These are phyloP conservation scores for Stegastes partitus DNA, from an alignment of 2,113 vertebrate genomes.

Conservation along the genomic window DNA sequence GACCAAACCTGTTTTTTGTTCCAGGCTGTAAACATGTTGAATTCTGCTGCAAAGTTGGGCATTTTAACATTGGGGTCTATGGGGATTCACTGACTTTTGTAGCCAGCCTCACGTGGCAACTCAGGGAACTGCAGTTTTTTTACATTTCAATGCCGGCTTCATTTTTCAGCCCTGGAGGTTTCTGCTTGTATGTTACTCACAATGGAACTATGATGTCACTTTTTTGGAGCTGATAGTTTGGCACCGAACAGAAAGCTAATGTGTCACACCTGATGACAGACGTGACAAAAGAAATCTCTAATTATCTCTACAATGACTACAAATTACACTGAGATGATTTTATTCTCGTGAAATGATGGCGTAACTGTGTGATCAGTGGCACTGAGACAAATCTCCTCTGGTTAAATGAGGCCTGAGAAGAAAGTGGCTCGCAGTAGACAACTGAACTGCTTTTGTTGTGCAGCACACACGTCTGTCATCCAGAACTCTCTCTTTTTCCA, in stretches of 20 bases:
- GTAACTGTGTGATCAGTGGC: background rate
- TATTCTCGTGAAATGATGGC: constrained; percentile 7
- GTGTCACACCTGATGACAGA: background rate
- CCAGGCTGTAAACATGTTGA: no score
- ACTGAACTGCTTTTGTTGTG: constrained; percentile 45
- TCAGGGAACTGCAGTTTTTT: no score
- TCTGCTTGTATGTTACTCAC: no score
- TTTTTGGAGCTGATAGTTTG: no score
- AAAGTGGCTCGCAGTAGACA: constrained; percentile 24
- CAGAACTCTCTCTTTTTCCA: constrained; percentile 55
- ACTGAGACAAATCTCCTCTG: constrained; percentile 2
- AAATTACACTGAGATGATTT: constrained; percentile 1
- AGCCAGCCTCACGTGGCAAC: no score
- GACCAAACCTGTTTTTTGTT: no score
- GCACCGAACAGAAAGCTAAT: background rate
- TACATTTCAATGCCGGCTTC: no score
- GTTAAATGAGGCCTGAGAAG: constrained; percentile 24
- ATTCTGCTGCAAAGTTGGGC: no score
- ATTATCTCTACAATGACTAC: constrained; percentile 10
- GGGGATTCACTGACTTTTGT: no score
- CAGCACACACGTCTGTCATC: constrained; percentile 57
- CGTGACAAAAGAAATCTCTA: constrained; percentile 1
- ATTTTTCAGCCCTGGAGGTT: no score
- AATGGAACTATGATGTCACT: no score
- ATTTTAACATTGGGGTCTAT: no score